A percentile compares a stretch with the other conserved stretches of the same genome.
Evolutionary conservation across 37 sponge, comb jelly and placozoan genomes (phyloP).

Genomic region (Aplysina aerophoba): DNA sequence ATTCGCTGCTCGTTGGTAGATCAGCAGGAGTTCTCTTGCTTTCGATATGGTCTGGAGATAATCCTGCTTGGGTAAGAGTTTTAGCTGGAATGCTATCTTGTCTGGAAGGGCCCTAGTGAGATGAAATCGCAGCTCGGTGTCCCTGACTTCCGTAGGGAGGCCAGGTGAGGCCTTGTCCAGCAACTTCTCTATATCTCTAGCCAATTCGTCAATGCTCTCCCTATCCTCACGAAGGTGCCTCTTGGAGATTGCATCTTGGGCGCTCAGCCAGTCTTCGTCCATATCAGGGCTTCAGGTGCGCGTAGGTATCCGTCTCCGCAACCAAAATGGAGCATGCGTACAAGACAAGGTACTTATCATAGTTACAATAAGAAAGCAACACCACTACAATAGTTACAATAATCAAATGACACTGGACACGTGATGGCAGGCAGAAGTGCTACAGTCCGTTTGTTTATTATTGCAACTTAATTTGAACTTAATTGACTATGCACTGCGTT

Average conservation of each 20-base stretch:
- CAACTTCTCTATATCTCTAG: slow-evolving; percentile 5
- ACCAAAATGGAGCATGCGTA: no score
- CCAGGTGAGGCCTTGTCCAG: neutral
- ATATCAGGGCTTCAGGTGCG: neutral
- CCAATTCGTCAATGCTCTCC: slow-evolving; percentile 10
- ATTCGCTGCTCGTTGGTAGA: neutral
- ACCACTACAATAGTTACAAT: no score
- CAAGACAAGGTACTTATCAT: no score
- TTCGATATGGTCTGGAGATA: neutral
- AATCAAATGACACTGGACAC: no score
- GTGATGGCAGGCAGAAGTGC: no score
- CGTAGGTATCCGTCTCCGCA: no score
- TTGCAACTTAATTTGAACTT: no score
- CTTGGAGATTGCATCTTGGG: neutral
- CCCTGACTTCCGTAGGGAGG: neutral
- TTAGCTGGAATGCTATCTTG: neutral
- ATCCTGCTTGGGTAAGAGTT: neutral
- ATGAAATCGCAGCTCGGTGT: neutral
- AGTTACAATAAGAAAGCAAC: no score
- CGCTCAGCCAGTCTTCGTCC: neutral
- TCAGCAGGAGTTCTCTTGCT: slow-evolving; percentile 6
- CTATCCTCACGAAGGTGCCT: neutral
- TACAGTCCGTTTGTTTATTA: no score
- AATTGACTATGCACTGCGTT: no score
- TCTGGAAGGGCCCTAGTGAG: neutral